phyloP scores from a whole-genome alignment of 35 echinoderm and acorn worm species.

The Patiria miniata region DNA sequence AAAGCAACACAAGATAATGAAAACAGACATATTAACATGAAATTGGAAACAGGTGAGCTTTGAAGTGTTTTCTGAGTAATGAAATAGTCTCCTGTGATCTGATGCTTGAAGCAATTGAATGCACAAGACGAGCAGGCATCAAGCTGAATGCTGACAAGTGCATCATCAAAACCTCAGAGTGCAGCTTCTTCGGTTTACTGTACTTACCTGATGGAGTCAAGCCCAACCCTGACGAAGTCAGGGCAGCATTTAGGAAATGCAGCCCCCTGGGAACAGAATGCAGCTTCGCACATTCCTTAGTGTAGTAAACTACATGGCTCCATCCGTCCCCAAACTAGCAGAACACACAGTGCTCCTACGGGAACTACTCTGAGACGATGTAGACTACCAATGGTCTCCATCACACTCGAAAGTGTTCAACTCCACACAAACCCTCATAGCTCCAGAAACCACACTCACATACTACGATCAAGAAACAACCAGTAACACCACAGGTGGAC shows the following conservation, averaged over 20 bases:
- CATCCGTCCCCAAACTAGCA: conserved; percentile 48
- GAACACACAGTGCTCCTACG: conserved; percentile 51
- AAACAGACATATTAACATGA: conserved; percentile 5
- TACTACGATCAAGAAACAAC: too few species aligned
- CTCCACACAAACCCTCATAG: conserved; percentile 16
- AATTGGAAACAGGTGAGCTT: conserved; percentile 19
- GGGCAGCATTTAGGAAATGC: too few species aligned
- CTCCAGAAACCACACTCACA: not conserved
- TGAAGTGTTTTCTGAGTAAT: too few species aligned
- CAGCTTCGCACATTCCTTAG: too few species aligned
- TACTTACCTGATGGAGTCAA: too few species aligned
- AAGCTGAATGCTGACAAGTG: conserved; percentile 70
- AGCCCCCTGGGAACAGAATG: too few species aligned
- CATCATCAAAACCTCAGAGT: conserved; percentile 34
- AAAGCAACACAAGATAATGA: too few species aligned
- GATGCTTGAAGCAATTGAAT: conserved; percentile 49
- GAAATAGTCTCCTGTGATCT: too few species aligned
- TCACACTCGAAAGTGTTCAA: conserved; percentile 38
- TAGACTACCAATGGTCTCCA: conserved; percentile 23
- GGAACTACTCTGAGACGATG: conserved; percentile 54
- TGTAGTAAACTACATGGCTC: conserved; percentile 47
- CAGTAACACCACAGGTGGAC: not conserved
- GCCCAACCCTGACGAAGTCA: conserved; percentile 37
- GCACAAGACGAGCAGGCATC: conserved; percentile 3
- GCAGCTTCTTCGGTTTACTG: conserved; percentile 52